Base-by-base conservation (phyloP, 1,140 invertebrate species). In the Nasonia longicornis region DNA sequence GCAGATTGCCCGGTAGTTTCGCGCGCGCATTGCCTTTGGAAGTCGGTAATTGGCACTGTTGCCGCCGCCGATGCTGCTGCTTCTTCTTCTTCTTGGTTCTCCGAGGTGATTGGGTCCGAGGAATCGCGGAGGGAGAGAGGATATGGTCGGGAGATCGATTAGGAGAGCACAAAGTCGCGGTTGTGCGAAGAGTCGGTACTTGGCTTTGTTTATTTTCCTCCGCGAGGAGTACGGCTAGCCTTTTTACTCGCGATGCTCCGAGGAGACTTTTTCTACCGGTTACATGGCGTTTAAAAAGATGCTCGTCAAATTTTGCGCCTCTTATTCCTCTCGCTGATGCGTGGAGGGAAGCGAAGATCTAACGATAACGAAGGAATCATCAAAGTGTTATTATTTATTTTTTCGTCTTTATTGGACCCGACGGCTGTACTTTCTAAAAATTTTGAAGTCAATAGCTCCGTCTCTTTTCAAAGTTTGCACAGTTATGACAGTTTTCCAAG, bases 1-100 rank as follows among this genome's bases (percentile, higher is more conserved):
- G 79, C 64, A 80, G 79, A 80, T 80, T 80, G 79, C 35, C 58
- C 79, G 64, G 72, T 75, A 80, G 79, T 80, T 75, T 80, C 67
- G 72, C 79, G 69, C 48, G 67, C 45, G 45, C 58, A 42, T 73
- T 58, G 63, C 16, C 72, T 75, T 80, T 58, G 26, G 42, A 69
- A 31, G 35, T 52, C 69, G 63, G 71, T 79, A 79, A 79, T 79
- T 79, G 77, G 69, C 77, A 71, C 38, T 58, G 64, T 77, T 35
- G 58, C 74, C 14, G 42, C 29, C 3, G 64, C 74, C 26, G 63
- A 31, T 74, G 48, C n/a, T 58, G 26, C 48, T 26, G 2, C 26
- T 31, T 2, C 72, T 31, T 31, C 29, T 70, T 14, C 29, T 14
- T 70, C 69, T 12, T 38, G 35, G 35, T 52, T 42, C 38, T 42